phyloP scores from a whole-genome alignment of 2,113 vertebrate genomes.

The Girardinichthys multiradiatus region DNA sequence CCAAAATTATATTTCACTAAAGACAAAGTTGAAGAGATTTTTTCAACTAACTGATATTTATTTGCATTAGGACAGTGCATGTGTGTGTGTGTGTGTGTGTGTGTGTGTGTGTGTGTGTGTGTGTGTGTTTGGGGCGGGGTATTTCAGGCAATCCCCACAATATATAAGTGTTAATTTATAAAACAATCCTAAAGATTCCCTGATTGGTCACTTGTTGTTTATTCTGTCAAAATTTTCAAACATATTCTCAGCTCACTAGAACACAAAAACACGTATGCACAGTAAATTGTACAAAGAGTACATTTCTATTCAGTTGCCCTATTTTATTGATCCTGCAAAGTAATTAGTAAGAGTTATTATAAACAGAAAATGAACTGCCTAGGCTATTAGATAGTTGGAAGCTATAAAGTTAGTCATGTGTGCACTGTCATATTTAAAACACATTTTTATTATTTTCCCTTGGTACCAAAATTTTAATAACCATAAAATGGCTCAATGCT shows the following conservation, averaged over 20 bases:
- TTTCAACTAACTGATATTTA: too few species aligned
- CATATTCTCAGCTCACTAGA: constrained; percentile 16
- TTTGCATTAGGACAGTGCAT: too few species aligned
- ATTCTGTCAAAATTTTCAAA: constrained; percentile 39
- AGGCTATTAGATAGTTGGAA: constrained; percentile 22
- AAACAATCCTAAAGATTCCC: constrained; percentile 17
- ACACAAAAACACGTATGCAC: background rate
- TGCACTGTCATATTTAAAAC: constrained; percentile 24
- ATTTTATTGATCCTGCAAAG: constrained; percentile 50
- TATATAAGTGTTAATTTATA: background rate
- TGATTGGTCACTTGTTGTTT: constrained; percentile 24
- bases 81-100: too few species aligned
- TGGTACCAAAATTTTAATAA: constrained; percentile 55
- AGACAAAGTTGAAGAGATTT: too few species aligned
- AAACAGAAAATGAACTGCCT: constrained; percentile 57
- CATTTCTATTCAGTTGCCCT: constrained; percentile 45
- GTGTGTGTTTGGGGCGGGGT: too few species aligned
- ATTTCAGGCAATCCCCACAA: too few species aligned
- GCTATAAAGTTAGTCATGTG: constrained; percentile 35
- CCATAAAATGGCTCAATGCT: constrained; percentile 43
- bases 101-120: too few species aligned
- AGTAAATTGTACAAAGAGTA: constrained; percentile 53
- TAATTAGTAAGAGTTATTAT: constrained; percentile 66
- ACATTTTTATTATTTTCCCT: constrained; percentile 22
- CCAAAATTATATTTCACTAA: too few species aligned